Base-by-base conservation (phyloP, 2,113 vertebrate genomes). In the Gambusia holbrooki region DNA sequence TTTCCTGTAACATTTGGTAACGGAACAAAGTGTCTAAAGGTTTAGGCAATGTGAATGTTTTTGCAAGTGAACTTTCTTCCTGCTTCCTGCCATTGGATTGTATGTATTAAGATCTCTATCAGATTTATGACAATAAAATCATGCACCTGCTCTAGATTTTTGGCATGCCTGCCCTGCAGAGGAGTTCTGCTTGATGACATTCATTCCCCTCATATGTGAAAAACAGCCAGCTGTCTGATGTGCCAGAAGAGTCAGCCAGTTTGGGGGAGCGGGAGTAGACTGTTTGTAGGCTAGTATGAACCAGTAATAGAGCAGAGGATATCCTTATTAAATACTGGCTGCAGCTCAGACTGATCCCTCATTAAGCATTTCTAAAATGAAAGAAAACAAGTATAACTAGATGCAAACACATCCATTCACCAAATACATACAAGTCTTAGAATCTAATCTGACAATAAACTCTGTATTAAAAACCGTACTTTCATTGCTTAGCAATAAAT, bases 241-340 rank as follows among this genome's bases (percentile, higher is more conserved):
- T 29, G 61, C 68, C 40, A 60, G 29, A 67, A 45, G 58, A 45
- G 30, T 54, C 77, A 81, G 33, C 15, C 60, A 62, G 7, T 40
- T 58, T 40, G n/a, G 25, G 51, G 2, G 25, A 63, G 51, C 0
- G 25, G 66, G 2, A 28, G 68, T 76, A 71, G 48, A 62, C 62
- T 64, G 14, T 66, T 83, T 84, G 28, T 73, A 51, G 29, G 4
- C n/a, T 70, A 30, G 58, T 32, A 51, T 35, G 51, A 77, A 71
- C 74, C 62, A 62, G 51, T 71, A 67, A 29, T 28, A 28, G 54
- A 74, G 2, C 33, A 40, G 17, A 54, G 65, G n/a, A 60, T 62
- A 62, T 83, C 51, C 64, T 72, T 32, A 77, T 80, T 72, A 66
- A 76, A 73, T 27, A 73, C 6, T 71, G 65, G 61, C 67, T 73